phyloP scores from a whole-genome alignment of 1,140 invertebrate species.

The Drosophila nannoptera region DNA sequence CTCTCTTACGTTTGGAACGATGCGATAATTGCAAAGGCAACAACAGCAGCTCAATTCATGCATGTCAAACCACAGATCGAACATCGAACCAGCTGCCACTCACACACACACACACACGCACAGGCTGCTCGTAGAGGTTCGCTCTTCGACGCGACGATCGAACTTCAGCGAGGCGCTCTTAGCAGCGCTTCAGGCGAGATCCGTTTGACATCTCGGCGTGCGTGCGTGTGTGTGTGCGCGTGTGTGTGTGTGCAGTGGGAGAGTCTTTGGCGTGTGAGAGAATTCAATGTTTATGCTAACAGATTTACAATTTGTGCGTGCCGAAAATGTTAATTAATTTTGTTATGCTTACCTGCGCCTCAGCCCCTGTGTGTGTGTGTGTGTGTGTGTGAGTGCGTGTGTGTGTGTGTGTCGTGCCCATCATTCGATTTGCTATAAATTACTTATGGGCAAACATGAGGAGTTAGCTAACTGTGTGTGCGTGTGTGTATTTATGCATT shows the following conservation, averaged over 20 bases:
- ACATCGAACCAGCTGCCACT: constrained; percentile 13
- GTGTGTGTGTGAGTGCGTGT: constrained; percentile 5
- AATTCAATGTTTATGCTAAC: constrained; percentile 70
- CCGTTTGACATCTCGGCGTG: constrained; percentile 8
- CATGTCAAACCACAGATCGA: constrained; percentile 9
- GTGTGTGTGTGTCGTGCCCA: constrained; percentile 29
- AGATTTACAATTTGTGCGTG: constrained; percentile 76
- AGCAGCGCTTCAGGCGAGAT: constrained; percentile 7
- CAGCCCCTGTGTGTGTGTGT: background rate
- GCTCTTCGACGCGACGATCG: constrained; percentile 10
- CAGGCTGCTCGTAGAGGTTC: background rate
- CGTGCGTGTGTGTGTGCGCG: constrained; percentile 7
- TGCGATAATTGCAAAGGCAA: constrained; percentile 17
- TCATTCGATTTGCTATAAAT: constrained; percentile 64
- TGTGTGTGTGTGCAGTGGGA: constrained; percentile 9
- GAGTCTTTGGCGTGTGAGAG: constrained; percentile 25
- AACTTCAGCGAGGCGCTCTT: constrained; percentile 5
- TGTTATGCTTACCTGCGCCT: constrained; percentile 48
- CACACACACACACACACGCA: background rate
- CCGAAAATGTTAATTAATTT: constrained; percentile 76
- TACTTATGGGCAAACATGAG: constrained; percentile 34
- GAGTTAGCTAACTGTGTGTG: background rate
- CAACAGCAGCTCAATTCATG: constrained; percentile 11
- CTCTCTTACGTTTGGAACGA: constrained; percentile 16
- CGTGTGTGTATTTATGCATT: constrained; percentile 23